phyloP scores from a whole-genome alignment of 2,113 vertebrate species.

The Pelecanoides urinatrix region DNA sequence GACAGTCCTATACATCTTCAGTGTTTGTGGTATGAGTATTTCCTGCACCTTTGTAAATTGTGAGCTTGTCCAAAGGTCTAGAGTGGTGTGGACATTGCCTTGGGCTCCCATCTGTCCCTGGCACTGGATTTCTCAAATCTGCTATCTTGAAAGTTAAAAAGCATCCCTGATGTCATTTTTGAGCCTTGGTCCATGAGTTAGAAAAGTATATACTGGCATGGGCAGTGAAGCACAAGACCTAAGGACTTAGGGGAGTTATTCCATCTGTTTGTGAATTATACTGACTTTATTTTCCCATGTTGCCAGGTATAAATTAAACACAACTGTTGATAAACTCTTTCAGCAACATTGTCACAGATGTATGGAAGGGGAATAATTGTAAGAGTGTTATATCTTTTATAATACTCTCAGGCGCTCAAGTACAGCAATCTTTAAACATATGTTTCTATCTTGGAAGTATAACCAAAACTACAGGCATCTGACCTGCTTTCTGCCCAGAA shows the following conservation, averaged over 20 bases:
- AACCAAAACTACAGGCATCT: neutral
- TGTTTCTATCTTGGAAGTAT: neutral
- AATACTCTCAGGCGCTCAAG: neutral
- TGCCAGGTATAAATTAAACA: neutral
- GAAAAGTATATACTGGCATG: neutral
- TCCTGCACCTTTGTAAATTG: neutral
- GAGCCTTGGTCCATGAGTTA: neutral
- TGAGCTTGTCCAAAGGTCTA: neutral
- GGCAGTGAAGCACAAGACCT: neutral
- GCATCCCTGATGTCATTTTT: neutral
- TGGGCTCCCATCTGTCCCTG: neutral
- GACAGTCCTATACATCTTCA: neutral
- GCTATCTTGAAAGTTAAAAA: neutral
- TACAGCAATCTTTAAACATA: neutral
- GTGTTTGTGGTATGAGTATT: neutral
- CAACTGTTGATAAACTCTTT: neutral
- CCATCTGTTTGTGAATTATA: neutral
- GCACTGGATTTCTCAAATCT: no score
- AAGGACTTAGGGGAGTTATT: neutral
- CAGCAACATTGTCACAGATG: neutral
- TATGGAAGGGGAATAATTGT: neutral
- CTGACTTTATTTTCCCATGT: neutral
- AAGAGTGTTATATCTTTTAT: neutral
- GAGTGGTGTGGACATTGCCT: neutral
- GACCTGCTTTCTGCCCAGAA: neutral